Base-by-base conservation (phyloP, 2,113 vertebrate genomes). In the Aptenodytes forsteri region DNA sequence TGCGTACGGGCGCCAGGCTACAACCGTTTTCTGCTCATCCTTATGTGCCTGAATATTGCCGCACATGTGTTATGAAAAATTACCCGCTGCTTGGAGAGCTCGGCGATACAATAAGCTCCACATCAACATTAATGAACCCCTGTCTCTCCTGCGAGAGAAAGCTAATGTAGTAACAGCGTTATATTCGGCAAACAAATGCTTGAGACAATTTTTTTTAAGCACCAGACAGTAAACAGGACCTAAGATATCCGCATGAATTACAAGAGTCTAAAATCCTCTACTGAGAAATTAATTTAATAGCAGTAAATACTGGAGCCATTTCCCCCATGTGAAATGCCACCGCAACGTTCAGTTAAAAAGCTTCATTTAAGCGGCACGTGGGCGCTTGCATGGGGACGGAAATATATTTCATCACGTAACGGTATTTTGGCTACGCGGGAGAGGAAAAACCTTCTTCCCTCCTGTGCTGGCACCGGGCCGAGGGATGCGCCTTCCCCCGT, bases 221-320 rank as follows among this genome's bases (percentile, higher is more conserved):
- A 27, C 75, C 89, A 94, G 89, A 70, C 94, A 98, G 97, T 97
- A 97, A 97, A 97, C 91, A 93, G 96, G 93, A 79, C 95, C 71
- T 96, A 94, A 96, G 97, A 94, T 94, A 89, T 93, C 98, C 96
- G 94, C 95, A 88, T 97, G 95, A 95, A 97, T 92, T 97, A 96
- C 88, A 83, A 52, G 96, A 90, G 96, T 71, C 83, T 96, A 71
- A 94, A 97, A 97, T 88, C 91, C 93, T 83, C 96, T 73, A 79
- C 77, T 89, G 82, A 92, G 92, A 94, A 76, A 93, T 97, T 96
- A 96, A 97, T 97, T 97, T 85, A 77, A 96, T 96, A 97, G 88
- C 91, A 90, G 82, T 88, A 56, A 93, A 95, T 87, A 86, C 59
- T 32, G 58, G 77, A 96, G 83, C 95, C 93, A 91, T 96, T 94